Evolutionary conservation across 2,888 invertebrate species (phyloP), one percentile per base, ranked within the genome.

Genomic region (Agrotis clavis): DNA sequence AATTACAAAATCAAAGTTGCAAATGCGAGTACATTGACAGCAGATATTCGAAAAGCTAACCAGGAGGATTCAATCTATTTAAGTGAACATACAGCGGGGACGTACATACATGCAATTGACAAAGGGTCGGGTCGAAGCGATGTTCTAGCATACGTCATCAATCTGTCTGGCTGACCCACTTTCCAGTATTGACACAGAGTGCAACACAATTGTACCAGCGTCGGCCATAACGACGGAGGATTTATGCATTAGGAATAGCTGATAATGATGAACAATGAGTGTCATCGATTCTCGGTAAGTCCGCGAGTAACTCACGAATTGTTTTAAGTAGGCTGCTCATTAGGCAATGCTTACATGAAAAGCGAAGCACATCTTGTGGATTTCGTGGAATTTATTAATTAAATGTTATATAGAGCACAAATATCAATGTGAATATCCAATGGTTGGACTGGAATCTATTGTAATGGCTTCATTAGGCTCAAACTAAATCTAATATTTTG

Each of bases 91-190:
- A 74, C 68, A 67, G 53, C 56, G 54, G 69, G 63, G 57, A 70
- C 59, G 62, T 59, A 41, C 41, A 41, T 41, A 75, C 66, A 70
- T 61, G 69, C 79, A 74, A 67, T 65, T 74, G 80, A 79, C 84
- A 84, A 85, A 84, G 83, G 84, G 76, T 75, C 69, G 62, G 71
- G 71, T 72, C 51, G 62, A 64, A 79, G 75, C 77, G 74, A 76
- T 83, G 74, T 82, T 60, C 69, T 47, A 75, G 75, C 70, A 84
- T 78, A 71, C 79, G 82, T 85, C 83, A 86, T 85, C 82, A 86
- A 85, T 86, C 76, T 83, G 77, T 76, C 68, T 82, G 21, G 67
- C 79, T 86, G 86, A 87, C 86, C 86, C 80, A 84, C 81, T 87
- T 87, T 84, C 85, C 67, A 78, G 73, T 85, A 81, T 84, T 87